These are phyloP conservation scores for Sandelia bainsii DNA, from an alignment of 2,797 vertebrate species.

Conservation along the genomic window DNA sequence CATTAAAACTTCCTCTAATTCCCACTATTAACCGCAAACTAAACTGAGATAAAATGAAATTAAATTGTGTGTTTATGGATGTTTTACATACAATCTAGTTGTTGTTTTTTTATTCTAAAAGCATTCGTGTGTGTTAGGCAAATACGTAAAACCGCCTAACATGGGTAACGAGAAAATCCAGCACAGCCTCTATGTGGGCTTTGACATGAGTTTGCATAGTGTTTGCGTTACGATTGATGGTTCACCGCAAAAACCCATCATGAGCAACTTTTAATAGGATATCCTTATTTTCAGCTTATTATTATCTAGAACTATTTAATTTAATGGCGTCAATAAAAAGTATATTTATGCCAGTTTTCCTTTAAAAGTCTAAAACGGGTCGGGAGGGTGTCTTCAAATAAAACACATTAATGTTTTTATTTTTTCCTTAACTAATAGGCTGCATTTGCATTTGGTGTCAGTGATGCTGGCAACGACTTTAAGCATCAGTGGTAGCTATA, in stretches of 20 bases:
- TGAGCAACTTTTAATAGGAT: background rate
- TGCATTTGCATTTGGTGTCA: background rate
- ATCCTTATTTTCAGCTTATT: background rate
- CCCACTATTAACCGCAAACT: background rate
- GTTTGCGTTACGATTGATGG: background rate
- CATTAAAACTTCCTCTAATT: background rate
- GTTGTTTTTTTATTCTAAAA: too few relatives aligned
- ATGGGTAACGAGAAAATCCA: background rate
- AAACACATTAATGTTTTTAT: background rate
- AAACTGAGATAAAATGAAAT: background rate
- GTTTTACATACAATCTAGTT: too few relatives aligned
- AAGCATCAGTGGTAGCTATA: background rate
- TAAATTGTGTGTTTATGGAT: background rate
- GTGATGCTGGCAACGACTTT: background rate
- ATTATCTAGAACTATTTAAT: background rate
- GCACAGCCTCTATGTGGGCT: background rate
- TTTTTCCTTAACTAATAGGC: too few relatives aligned
- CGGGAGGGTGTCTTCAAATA: background rate
- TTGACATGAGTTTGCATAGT: constrained; percentile 3
- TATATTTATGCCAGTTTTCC: background rate
- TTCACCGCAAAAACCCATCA: constrained; percentile 6
- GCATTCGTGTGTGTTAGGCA: background rate
- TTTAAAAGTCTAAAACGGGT: background rate
- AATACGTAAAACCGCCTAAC: constrained; percentile 8
- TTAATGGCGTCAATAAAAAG: background rate